Evolutionary conservation across 1,140 invertebrate species (phyloP).

Genomic region (Zaprionus taronus): DNA sequence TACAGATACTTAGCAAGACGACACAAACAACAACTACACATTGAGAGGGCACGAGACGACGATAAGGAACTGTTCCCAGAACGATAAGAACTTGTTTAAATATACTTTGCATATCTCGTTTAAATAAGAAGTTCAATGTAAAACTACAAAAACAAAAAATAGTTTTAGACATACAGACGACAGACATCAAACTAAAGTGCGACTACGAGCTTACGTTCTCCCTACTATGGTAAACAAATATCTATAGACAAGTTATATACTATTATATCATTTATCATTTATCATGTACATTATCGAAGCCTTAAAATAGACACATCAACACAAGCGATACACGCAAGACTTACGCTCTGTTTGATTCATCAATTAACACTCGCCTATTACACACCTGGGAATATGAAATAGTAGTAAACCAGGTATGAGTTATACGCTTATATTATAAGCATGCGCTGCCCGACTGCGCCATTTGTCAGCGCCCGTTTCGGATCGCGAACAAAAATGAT

Average conservation of each 20-base stretch:
- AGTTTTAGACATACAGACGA: background rate
- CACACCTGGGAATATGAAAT: constrained; percentile 20
- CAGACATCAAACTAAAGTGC: background rate
- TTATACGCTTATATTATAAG: background rate
- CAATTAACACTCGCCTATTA: constrained; percentile 19
- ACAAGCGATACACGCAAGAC: background rate
- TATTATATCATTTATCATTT: background rate
- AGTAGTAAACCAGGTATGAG: constrained; percentile 8
- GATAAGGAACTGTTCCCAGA: background rate
- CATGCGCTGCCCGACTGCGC: background rate
- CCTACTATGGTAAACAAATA: background rate
- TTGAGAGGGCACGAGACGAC: background rate
- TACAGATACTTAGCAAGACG: background rate
- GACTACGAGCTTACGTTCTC: background rate
- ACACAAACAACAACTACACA: constrained; percentile 2
- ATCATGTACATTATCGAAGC: background rate
- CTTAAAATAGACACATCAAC: constrained; percentile 17
- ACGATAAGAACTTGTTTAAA: background rate
- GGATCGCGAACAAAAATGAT: constrained; percentile 32
- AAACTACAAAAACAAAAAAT: constrained; percentile 4
- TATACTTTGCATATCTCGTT: constrained; percentile 2
- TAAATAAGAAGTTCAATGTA: background rate
- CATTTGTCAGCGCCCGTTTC: constrained; percentile 45
- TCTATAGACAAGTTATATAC: background rate
- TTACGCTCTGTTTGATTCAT: constrained; percentile 18